Base-by-base conservation (phyloP, 2,113 vertebrate species). In the Engystomops pustulosus region DNA sequence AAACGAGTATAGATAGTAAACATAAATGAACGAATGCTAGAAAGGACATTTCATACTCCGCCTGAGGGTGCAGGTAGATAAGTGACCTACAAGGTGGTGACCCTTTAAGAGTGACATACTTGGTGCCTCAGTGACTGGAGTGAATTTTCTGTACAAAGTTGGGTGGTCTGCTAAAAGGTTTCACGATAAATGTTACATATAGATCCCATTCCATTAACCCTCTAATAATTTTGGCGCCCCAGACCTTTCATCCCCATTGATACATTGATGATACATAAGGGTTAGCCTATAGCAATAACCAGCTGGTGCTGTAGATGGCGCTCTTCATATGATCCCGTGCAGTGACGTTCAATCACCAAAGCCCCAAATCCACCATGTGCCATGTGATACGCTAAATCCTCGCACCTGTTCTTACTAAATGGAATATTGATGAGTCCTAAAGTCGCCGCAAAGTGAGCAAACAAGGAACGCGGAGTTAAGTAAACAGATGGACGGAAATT, bases 401-500 rank as follows among this genome's bases (percentile, higher is more conserved):
- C 60, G 34, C 8, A 72, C 18, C 41, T 86, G 53, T 88, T 88
- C 87, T 82, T 86, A 44, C 41, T 78, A 79, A 84, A 84, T 84
- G 25, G 62, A 79, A 84, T 84, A 84, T 84, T 79, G 83, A 53
- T 86, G 53, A n/a, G 62, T 87, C 18, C 0, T 65, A 80, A 86
- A 84, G 87, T 85, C 30, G 14, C 53, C 85, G 80, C 38, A 83
- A 83, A 87, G 83, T 87, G 86, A 86, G 89, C 89, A 88, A 62
- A 86, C 0, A 85, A 71, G 69, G 75, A 75, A 87, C 38, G 23
- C 32, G 74, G 25, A 80, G 88, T 91, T 89, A 90, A 90, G 88
- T 90, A 32, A 67, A 88, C 88, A 90, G 84, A 83, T 81, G 51
- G 44, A 76, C n/a, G n/a, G n/a, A 87, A 0, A 88, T 87, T 88